Conservation (phyloP, 2,888 invertebrate species). For the Palloptera scutellata region DNA sequence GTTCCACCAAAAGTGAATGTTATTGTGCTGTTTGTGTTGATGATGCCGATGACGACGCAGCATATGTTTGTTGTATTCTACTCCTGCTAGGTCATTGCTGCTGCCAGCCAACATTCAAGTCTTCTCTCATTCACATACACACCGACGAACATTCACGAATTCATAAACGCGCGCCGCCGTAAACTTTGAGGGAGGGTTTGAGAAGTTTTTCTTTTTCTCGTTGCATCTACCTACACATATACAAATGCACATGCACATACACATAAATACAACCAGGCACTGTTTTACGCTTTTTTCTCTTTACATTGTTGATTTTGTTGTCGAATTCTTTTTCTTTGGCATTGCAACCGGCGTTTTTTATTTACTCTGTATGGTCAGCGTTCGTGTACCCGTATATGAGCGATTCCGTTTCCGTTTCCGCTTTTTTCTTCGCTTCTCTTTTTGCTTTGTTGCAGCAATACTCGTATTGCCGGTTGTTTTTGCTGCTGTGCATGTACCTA, state of each 20-base stretch:
- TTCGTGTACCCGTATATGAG: too few species aligned
- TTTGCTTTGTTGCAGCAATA: not conserved
- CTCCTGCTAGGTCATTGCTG: slow-evolving; percentile 31
- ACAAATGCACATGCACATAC: too few species aligned
- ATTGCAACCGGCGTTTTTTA: slow-evolving; percentile 16
- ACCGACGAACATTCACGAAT: too few species aligned
- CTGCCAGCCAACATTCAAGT: slow-evolving; percentile 5
- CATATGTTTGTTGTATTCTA: slow-evolving; percentile 8
- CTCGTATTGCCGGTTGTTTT: not conserved
- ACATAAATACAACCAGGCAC: not conserved
- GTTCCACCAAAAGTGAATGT: not conserved
- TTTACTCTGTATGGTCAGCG: not conserved
- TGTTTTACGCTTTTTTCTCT: not conserved
- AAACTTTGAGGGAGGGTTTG: slow-evolving; percentile 25
- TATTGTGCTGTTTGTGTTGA: not conserved
- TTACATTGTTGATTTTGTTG: slow-evolving; percentile 6
- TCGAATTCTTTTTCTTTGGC: slow-evolving; percentile 33
- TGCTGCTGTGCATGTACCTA: too few species aligned
- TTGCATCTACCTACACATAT: slow-evolving; percentile 18
- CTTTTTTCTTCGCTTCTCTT: not conserved
- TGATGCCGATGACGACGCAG: slow-evolving; percentile 7
- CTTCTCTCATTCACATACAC: too few species aligned
- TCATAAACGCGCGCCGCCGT: too few species aligned
- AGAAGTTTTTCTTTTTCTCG: slow-evolving; percentile 40
- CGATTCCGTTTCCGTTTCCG: slow-evolving; percentile 5